Evolutionary conservation across 2,888 invertebrate genomes (phyloP).

Genomic region (Eutolmus rufibarbis): DNA sequence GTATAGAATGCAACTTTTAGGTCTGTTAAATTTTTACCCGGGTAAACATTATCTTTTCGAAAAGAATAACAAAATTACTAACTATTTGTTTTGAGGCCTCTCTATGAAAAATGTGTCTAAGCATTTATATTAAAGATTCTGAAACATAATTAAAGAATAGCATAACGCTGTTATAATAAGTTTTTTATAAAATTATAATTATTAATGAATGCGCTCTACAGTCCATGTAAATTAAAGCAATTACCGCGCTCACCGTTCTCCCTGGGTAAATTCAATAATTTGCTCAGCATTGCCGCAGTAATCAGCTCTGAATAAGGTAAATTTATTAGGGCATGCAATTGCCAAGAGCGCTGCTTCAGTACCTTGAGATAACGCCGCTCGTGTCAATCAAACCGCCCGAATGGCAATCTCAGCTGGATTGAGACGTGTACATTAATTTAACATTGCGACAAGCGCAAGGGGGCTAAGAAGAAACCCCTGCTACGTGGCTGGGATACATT

Average conservation of each 20-base stretch:
- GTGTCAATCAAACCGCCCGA: not conserved
- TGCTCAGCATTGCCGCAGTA: not conserved
- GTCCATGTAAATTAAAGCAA: not conserved
- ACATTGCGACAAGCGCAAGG: not conserved
- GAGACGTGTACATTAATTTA: conserved; percentile 1
- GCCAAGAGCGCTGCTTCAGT: not conserved
- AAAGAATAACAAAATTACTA: no score
- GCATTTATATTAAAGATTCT: not conserved
- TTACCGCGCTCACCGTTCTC: not conserved
- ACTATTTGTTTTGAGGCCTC: no score
- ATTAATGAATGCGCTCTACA: not conserved
- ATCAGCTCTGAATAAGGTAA: not conserved
- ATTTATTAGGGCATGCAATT: not conserved
- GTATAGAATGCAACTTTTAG: no score
- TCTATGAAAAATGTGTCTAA: no score
- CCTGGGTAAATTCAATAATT: not conserved
- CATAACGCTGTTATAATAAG: not conserved
- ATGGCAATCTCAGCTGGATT: not conserved
- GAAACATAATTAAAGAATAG: not conserved
- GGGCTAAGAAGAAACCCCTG: not conserved
- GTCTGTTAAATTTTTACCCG: no score
- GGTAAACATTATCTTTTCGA: no score
- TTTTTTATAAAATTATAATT: not conserved
- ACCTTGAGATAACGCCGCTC: not conserved
- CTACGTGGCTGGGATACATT: not conserved